Conservation (phyloP, 2,113 vertebrate species). For the Anguilla rostrata region DNA sequence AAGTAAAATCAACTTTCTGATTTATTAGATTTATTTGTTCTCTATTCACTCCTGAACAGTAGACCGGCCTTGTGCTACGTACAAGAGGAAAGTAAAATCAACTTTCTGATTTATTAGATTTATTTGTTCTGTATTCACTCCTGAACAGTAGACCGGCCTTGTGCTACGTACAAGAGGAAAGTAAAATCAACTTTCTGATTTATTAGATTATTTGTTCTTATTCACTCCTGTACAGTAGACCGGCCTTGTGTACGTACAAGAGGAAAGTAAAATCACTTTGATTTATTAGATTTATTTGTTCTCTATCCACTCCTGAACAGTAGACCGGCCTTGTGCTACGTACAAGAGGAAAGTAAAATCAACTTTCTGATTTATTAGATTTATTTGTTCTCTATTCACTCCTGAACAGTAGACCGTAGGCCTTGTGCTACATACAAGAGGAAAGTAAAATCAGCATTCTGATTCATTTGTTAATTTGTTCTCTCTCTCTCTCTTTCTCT, state of each 20-base stretch:
- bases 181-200: conserved; percentile 34
- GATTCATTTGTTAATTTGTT: too few species aligned
- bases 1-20: conserved; percentile 29
- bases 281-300: conserved; percentile 41
- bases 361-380: conserved; percentile 41
- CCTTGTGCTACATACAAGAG: conserved; percentile 23
- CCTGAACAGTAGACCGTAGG: conserved; percentile 20
- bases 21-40: conserved; percentile 39
- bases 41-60: conserved; percentile 11
- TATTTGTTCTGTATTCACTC: not conserved
- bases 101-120: conserved; percentile 6
- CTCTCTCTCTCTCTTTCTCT: conserved; percentile 28
- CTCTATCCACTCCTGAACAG: conserved; percentile 7
- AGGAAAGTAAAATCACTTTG: conserved; percentile 23
- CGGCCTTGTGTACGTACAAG: conserved; percentile 22
- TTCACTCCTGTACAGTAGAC: conserved; percentile 14
- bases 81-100: conserved; percentile 14
- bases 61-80: conserved; percentile 25
- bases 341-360: conserved; percentile 19
- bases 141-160: conserved; percentile 22
- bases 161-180: conserved; percentile 24
- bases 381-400: not conserved
- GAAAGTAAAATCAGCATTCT: conserved; percentile 28
- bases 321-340: conserved; percentile 23
- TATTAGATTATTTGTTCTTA: conserved; percentile 22